Percentiles rank a stretch among this genome's conserved stretches.
These are phyloP conservation scores for Platyrinchus mystaceus DNA, from an alignment of 2,797 vertebrate genomes.

Conservation along the genomic window DNA sequence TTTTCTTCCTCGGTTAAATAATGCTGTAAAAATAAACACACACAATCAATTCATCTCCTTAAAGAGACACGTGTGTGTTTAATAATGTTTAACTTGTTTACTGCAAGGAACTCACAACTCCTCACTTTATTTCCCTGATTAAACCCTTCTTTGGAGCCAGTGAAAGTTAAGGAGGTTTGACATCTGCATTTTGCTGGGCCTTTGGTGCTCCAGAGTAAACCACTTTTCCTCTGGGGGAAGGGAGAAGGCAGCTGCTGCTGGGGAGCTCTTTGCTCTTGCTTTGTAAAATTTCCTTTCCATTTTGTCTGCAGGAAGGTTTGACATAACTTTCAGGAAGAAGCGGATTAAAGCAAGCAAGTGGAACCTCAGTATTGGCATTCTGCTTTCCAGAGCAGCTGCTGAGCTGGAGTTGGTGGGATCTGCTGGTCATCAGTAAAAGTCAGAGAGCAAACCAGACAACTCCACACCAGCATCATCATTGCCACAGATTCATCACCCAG, in stretches of 20 bases:
- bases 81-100: slow-evolving; percentile 86
- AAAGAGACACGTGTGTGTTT: slow-evolving; percentile 81
- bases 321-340: not conserved
- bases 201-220: not conserved
- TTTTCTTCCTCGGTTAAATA: slow-evolving; percentile 77
- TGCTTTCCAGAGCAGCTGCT: not conserved
- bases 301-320: not conserved
- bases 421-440: not conserved
- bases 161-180: not conserved
- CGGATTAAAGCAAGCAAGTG: not conserved
- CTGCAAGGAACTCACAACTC: slow-evolving; percentile 48
- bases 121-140: slow-evolving; percentile 7
- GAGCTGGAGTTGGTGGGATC: not conserved
- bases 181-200: not conserved
- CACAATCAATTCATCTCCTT: slow-evolving; percentile 72
- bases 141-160: not conserved
- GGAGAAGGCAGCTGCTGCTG: not conserved
- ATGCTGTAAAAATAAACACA: slow-evolving; percentile 89
- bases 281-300: not conserved
- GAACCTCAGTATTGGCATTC: not conserved
- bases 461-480: not conserved
- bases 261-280: not conserved
- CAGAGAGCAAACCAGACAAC: not conserved
- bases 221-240: not conserved
- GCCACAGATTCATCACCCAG: not conserved